These are phyloP conservation scores for Adineta ricciae DNA, from an alignment of 2,888 invertebrate genomes.

Conservation along the genomic window DNA sequence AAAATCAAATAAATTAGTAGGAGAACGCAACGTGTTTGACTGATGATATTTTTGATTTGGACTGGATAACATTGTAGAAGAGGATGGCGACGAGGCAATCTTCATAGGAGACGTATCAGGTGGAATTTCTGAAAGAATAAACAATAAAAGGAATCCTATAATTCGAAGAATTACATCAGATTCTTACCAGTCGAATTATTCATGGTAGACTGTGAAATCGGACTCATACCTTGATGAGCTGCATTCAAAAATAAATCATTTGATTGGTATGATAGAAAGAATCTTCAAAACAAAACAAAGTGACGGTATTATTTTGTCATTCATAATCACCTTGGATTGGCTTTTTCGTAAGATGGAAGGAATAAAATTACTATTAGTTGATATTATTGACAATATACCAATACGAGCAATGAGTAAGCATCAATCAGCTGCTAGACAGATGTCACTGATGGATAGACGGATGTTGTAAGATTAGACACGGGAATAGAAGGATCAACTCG, in stretches of 20 bases:
- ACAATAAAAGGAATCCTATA: neutral
- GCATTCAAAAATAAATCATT: neutral
- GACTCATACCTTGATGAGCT: neutral
- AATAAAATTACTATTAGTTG: neutral
- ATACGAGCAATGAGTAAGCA: neutral
- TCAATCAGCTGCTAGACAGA: neutral
- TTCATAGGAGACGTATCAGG: neutral
- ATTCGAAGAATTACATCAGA: neutral
- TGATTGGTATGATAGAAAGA: no score
- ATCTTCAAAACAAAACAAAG: no score
- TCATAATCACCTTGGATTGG: neutral
- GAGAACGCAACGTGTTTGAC: neutral
- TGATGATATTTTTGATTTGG: neutral
- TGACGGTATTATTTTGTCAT: neutral
- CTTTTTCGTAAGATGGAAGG: neutral
- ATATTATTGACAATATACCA: neutral
- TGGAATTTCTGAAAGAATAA: neutral
- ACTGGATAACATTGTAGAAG: neutral
- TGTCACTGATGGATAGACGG: neutral
- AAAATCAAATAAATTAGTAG: neutral
- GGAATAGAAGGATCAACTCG: no score
- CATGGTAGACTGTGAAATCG: neutral
- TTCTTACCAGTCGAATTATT: neutral
- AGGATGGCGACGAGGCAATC: neutral
- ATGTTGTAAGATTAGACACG: neutral